Percentiles rank a stretch among this genome's conserved stretches.
phyloP scores from a whole-genome alignment of 1,140 invertebrate genomes.

The Uloborus diversus region DNA sequence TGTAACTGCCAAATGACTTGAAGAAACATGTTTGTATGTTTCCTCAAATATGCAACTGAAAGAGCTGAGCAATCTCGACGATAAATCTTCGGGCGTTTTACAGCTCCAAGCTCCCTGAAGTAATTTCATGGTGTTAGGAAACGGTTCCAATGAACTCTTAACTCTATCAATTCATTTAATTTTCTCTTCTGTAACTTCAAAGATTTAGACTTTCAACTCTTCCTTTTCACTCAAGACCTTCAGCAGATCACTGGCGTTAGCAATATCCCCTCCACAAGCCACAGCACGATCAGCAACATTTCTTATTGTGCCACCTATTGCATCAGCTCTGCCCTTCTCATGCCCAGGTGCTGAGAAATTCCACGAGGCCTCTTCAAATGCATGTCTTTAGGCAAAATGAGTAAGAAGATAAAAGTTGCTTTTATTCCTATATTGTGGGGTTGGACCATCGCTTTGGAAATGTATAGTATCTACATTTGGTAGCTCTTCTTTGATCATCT shows the following conservation, averaged over 20 bases:
- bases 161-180: background rate
- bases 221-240: background rate
- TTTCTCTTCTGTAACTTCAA: background rate
- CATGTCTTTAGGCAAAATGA: background rate
- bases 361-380: background rate
- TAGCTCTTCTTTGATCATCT: background rate
- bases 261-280: background rate
- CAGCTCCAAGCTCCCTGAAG: background rate
- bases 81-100: background rate
- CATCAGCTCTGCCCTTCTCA: background rate
- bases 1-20: too few species aligned
- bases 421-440: background rate
- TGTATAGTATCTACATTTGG: slow-evolving; percentile 1
- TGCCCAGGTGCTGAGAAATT: background rate
- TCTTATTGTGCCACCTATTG: background rate
- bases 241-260: background rate
- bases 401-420: background rate
- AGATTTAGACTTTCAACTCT: background rate
- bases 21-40: background rate
- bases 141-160: background rate
- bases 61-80: background rate
- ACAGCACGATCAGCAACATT: background rate
- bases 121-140: background rate
- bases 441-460: slow-evolving; percentile 2
- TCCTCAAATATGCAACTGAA: background rate